Evolutionary conservation across 2,113 vertebrate genomes (phyloP), one percentile per base, ranked within the genome.

Genomic region (Muntiacus reevesi): DNA sequence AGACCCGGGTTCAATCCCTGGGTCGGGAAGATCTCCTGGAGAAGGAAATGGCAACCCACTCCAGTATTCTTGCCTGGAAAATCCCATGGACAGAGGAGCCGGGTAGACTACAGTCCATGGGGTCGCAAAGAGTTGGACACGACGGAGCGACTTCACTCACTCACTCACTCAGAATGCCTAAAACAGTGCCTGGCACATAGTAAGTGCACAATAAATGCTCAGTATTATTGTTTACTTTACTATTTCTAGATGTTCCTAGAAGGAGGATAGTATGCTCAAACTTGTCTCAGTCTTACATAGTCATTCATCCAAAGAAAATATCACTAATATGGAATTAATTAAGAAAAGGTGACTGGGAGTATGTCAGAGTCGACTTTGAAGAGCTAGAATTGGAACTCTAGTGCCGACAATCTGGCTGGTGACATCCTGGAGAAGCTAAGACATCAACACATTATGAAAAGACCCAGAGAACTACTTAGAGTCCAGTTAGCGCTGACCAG

Each of bases 231-330:
- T 95, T 92, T 87, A 52, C 84, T 11, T 47, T 16, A 76, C 10
- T 84, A 45, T 83, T 96, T 94, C 57, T 62, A 25, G 17, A 76
- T 19, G 28, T 88, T 95, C 94, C 85, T 97, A 92, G 59, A 67
- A 95, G n/a, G 43, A 94, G 5, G 43, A 93, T 16, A 30, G 4
- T 40, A 7, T 60, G 30, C 3, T 91, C 45, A 59, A 62, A 71
- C 17, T 74, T 78, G 45, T 89, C 25, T 83, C 78, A 13, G 15
- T 55, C 76, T 97, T 57, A 88, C 47, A 76, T 15, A 89, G 36
- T 43, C n/a, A 97, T 74, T 47, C 30, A 97, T 74, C 90, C 86
- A 89, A 90, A 30, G 79, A 97, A 97, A 94, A 81, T 54, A 50
- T 43, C 52, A 96, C 1, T 27, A 95, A 96, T n/a, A 4, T 43